Base-by-base conservation (phyloP, 1,140 invertebrate genomes). In the Drosophila albomicans region DNA sequence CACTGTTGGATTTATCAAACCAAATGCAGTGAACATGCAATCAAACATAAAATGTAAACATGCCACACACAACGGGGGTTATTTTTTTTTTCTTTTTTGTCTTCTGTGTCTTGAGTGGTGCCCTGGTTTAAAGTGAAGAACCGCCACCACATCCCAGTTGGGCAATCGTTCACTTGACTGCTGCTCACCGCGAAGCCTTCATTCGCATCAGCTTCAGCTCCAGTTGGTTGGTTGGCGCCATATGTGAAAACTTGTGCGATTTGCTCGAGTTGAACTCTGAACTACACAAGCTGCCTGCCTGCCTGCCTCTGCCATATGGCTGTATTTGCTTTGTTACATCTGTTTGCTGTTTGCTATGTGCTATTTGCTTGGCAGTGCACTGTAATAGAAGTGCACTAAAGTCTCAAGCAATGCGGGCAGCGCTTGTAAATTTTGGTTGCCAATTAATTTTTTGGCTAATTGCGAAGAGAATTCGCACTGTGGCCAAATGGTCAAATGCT, bases 31-130 rank as follows among this genome's bases (percentile, higher is more conserved):
- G 45, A 59, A 35, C 67, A 59, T 52, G 67, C 73, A 75, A 75
- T 75, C 67, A 75, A 75, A 71, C 73, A 70, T 71, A 54, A 65
- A 75, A 75, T 75, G 73, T 75, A 59, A 65, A 71, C 73, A 58
- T 49, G 52, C 51, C 59, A 45, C 49, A n/a, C 56, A 54, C 49
- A 46, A 52, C 11, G 51, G 25, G 46, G 51, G 43, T 32, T 25
- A 25, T 3, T 25, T 25, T 25, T 25, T 25, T 25, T 25, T 25
- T 25, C 20, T 25, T 25, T 25, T 16, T 46, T 67, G 41, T 57
- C 41, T 43, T 43, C 41, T 4, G 5, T 13, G 41, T 13, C 67
- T 70, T 63, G 59, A 15, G 35, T 43, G 56, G 38, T 30, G 57
- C 43, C 20, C 20, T 48, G 7, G 56, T 28, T 15, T 6, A 45